phyloP scores from a whole-genome alignment of 1,140 invertebrate species.

The Sitobion miscanthi region DNA sequence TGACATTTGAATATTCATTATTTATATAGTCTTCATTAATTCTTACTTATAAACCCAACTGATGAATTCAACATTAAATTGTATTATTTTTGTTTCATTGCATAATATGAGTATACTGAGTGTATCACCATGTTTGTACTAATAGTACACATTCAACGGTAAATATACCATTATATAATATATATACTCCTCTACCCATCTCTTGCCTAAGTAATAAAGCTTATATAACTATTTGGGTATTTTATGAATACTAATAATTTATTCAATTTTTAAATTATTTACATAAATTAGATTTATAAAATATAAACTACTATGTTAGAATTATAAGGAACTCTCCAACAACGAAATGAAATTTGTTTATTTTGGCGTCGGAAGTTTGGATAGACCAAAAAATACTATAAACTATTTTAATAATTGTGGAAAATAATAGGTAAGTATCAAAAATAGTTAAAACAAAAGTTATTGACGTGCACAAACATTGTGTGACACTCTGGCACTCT shows the following conservation, averaged over 20 bases:
- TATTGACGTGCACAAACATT: background rate
- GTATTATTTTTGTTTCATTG: slow-evolving; percentile 6
- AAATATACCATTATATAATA: background rate
- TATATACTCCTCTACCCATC: background rate
- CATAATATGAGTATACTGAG: background rate
- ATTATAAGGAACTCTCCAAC: too few relatives aligned
- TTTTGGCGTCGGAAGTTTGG: too few relatives aligned
- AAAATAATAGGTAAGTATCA: background rate
- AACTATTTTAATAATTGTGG: background rate
- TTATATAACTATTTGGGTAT: background rate
- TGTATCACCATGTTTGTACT: background rate
- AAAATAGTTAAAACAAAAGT: background rate
- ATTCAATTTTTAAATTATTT: too few relatives aligned
- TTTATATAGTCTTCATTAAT: slow-evolving; percentile 12
- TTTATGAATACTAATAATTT: background rate
- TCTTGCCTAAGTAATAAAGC: background rate
- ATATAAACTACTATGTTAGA: too few relatives aligned
- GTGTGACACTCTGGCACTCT: background rate
- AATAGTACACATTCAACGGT: background rate
- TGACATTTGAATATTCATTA: slow-evolving; percentile 25
- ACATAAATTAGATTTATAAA: too few relatives aligned
- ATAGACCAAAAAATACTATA: too few relatives aligned
- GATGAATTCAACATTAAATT: background rate
- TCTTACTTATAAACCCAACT: background rate
- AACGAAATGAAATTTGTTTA: too few relatives aligned